phyloP scores from a whole-genome alignment of 2,113 vertebrate genomes.

The Cyanoderma ruficeps region DNA sequence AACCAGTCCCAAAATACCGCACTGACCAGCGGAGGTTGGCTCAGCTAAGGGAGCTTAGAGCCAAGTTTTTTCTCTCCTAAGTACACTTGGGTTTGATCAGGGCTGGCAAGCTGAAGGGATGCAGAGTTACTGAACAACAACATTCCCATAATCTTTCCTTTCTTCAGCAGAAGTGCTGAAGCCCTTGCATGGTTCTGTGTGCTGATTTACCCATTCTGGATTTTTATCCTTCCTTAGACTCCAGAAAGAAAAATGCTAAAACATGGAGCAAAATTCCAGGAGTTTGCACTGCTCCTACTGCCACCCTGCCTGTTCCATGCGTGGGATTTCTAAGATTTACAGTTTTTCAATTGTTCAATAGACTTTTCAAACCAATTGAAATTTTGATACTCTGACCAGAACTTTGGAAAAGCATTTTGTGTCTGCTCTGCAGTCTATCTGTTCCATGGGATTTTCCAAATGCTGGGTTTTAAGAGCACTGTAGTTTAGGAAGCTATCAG shows the following conservation, averaged over 20 bases:
- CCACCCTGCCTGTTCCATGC: background rate
- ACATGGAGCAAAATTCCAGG: background rate
- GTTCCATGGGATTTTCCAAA: background rate
- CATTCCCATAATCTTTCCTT: background rate
- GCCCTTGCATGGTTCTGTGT: background rate
- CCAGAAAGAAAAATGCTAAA: background rate
- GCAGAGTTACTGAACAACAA: background rate
- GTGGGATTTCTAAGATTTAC: background rate
- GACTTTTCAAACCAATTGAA: background rate
- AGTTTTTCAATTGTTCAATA: slow-evolving; percentile 31
- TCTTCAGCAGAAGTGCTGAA: background rate
- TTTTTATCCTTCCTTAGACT: background rate
- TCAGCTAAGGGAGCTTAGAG: slow-evolving; percentile 77
- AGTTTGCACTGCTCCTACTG: background rate
- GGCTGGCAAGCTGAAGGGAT: background rate
- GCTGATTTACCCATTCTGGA: background rate
- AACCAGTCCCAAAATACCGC: slow-evolving; percentile 66
- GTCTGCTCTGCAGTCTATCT: slow-evolving; percentile 11
- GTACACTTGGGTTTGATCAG: background rate
- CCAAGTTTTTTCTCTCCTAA: slow-evolving; percentile 83
- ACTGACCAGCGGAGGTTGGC: slow-evolving; percentile 72
- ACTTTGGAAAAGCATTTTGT: slow-evolving; percentile 46
- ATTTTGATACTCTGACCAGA: slow-evolving; percentile 63
- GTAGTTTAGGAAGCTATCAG: background rate
- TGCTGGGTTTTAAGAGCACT: background rate